Evolutionary conservation across 2,797 vertebrate genomes (phyloP), one percentile per base, ranked within the genome.

Genomic region (Syndactyla subalaris): DNA sequence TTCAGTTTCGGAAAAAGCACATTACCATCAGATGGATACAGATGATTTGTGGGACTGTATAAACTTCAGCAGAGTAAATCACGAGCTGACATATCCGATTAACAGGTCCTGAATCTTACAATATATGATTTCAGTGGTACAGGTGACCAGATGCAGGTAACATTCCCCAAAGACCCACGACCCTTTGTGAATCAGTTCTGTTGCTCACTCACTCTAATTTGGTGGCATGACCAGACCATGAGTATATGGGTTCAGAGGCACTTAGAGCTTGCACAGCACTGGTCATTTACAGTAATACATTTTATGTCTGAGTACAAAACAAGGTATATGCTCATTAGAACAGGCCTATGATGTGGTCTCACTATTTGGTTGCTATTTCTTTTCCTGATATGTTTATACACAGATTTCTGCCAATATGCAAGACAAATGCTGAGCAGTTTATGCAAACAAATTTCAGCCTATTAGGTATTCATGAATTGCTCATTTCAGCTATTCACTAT

Each of bases 371-470:
- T 77, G 34, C 63, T 90, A 62, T 65, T 88, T 91, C 46, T 74
- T 76, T 76, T 55, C 13, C 62, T 70, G 71, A 81, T 66, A 84
- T 58, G 82, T 79, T 91, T 93, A 85, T 66, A 63, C 70, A 95
- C 41, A 84, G 39, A 88, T 89, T 77, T 92, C 46, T 92, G 36
- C 49, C 85, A 94, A 75, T 91, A 71, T 20, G 43, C 54, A 89
- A 77, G 55, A 58, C 81, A 87, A 77, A 62, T 77, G n/a, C 61
- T 67, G 36, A 89, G 63, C 1, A 9, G 38, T 72, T 95, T 85
- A 78, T 85, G 85, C 45, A 82, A 92, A 95, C 81, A 94, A 63
- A 86, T 82, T 76, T 58, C 80, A 92, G 77, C 24, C 45, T 76
- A 39, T 55, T 80, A 75, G 55, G 30, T 85, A 85, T 93, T 93